Base-by-base conservation (phyloP, 2,888 invertebrate genomes). In the Microctonus aethiopoides region DNA sequence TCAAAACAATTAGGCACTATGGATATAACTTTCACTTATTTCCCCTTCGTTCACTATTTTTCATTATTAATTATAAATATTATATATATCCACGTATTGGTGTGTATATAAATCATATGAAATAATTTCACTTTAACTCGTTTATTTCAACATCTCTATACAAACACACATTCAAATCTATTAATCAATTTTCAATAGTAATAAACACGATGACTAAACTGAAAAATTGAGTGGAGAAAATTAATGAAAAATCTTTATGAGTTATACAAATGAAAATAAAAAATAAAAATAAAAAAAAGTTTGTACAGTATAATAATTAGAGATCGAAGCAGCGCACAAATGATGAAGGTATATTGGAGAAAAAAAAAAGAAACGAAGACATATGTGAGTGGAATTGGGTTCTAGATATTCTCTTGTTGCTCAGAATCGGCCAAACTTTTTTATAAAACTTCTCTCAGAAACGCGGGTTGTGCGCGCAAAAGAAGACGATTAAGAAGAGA, bases 371-470 rank as follows among this genome's bases (percentile, higher is more conserved):
- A 36, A n/a, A n/a, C n/a, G n/a, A n/a, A n/a, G n/a, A 54, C 11
- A 20, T 16, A 16, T 26, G 32, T 22, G 32, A 63, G 26, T 67
- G 10, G n/a, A 29, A 24, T 52, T 20, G 26, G 16, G 60, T 60
- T n/a, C 34, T n/a, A 26, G 39, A 52, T 26, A 36, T 51, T 57
- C 46, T 60, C 60, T 32, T 22, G 46, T n/a, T 20, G 36, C 39
- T 64, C 16, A 13, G 52, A 29, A 52, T 52, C 26, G 59, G 63
- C 26, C 61, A 57, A 57, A 70, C 51, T 60, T 71, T 63, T 63
- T 67, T 69, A 36, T 51, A 69, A 46, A 65, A 69, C 69, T 69
- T 69, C 69, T 61, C 59, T 59, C 69, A 59, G 64, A 69, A 64
- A 64, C 63, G 29, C 39, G 68, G 24, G 26, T 34, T 34, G 32